phyloP scores from a whole-genome alignment of 2,888 invertebrate species.

The Eucriotettix oculatus region DNA sequence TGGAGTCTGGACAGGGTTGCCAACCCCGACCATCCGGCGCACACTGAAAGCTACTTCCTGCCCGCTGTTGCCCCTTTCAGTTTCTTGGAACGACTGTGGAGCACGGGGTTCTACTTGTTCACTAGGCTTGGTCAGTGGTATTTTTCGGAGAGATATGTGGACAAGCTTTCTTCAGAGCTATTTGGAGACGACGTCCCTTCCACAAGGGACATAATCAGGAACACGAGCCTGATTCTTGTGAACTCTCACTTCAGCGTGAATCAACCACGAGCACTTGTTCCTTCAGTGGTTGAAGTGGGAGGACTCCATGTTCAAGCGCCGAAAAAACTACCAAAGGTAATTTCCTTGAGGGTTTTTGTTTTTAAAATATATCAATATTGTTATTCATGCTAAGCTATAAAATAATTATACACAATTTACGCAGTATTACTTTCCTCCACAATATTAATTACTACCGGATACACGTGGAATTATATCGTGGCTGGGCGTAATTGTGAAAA shows the following conservation, averaged over 20 bases:
- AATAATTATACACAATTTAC: too few species aligned
- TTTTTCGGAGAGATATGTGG: constrained; percentile 13
- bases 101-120: constrained; percentile 10
- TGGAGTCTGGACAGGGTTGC: constrained; percentile 11
- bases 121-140: neutral
- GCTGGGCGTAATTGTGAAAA: too few species aligned
- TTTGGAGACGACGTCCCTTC: constrained; percentile 32
- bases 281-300: constrained; percentile 43
- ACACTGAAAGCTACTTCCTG: constrained; percentile 15
- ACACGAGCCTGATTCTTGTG: constrained; percentile 28
- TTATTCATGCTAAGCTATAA: too few species aligned
- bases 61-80: constrained; percentile 16
- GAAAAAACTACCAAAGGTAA: constrained; percentile 11
- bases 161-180: constrained; percentile 31
- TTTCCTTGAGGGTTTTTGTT: too few species aligned
- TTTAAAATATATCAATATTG: too few species aligned
- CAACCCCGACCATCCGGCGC: constrained; percentile 15
- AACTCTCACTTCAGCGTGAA: constrained; percentile 32
- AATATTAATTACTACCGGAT: too few species aligned
- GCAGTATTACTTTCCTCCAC: too few species aligned
- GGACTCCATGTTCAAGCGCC: constrained; percentile 33
- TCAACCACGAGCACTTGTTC: constrained; percentile 33
- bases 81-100: constrained; percentile 16
- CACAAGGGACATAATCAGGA: constrained; percentile 29
- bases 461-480: too few species aligned